Evolutionary conservation across 1,140 invertebrate genomes (phyloP), one percentile per base, ranked within the genome.

Genomic region (Belonocnema kinseyi): DNA sequence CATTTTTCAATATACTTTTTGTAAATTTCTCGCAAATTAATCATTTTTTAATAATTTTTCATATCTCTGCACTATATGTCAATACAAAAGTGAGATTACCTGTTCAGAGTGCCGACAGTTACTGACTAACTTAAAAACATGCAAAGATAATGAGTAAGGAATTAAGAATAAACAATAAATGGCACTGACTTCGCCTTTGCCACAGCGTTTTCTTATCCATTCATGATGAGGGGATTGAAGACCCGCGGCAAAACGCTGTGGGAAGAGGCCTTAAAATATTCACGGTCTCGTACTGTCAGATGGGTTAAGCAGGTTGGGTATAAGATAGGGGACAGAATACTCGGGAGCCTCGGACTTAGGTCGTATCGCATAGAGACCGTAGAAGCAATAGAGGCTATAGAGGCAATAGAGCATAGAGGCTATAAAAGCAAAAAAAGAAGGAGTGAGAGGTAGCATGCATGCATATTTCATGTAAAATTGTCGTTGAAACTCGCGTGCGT

Each of bases 201-300:
- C 72, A n/a, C 26, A 50, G 26, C 21, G 46, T 74, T 78, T 70
- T 74, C 51, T 74, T 70, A 50, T 66, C 61, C 46, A 66, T 66
- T 66, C 40, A 13, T 66, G 13, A 66, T 66, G 61, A 66, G 58
- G 26, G 61, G 61, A 66, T 66, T 40, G 61, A 66, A 66, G 61
- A 40, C n/a, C 26, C 40, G 21, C 33, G 61, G 61, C 26, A 66
- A 80, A 76, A 74, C 79, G 56, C 66, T 51, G 51, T 70, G 50
- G 72, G 51, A 77, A 80, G 75, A 75, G 76, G 79, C 52, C 74
- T 50, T 77, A 56, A 80, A 77, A 80, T 77, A 80, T 80, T 77
- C 76, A 77, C 66, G 73, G 50, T 19, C 78, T 74, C 75, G 52
- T 51, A 53, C 66, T 13, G 66, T 52, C 61, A 75, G 66, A 26